Base-by-base conservation (phyloP, 2,888 invertebrate genomes). In the Leptinotarsa rubiginosa region DNA sequence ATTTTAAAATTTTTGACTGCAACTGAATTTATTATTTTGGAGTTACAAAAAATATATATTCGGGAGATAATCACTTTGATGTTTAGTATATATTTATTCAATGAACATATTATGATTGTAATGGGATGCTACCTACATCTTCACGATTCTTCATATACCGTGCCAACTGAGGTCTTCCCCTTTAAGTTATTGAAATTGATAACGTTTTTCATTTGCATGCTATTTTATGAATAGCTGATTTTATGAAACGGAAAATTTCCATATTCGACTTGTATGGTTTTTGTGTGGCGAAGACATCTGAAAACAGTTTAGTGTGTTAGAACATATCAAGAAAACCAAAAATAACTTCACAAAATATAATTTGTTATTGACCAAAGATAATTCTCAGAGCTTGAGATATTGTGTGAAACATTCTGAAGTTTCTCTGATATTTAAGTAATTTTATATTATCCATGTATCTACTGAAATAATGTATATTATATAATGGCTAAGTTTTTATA, bases 341-440 rank as follows among this genome's bases (percentile, higher is more conserved):
- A 70, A 70, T 56, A 64, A 64, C 15, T n/a, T 70, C 62, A n/a
- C 62, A 62, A 62, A 62, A 62, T 62, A 62, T 62, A 13, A 59
- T 25, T 59, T 62, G 62, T 62, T 64, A 70, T 68, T 65, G 59
- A 74, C 74, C 74, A 74, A 74, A 74, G 74, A 74, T 74, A 74
- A 68, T 71, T 47, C 71, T 70, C 71, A 68, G 65, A 54, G 74
- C 70, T 74, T 67, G 74, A 70, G 69, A 56, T 74, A 65, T 70
- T 66, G 66, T 70, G 66, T 70, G 62, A 62, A 62, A 62, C 62
- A 62, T 31, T 62, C 62, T 62, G 62, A 62, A 62, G 31, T 70
- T 52, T 65, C 65, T 66, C 70, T 66, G 66, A 70, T 74, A 70
- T 59, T 70, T 47, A 49, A n/a, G 69, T 70, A 70, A 70, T 50